Base-by-base conservation (phyloP, 2,888 invertebrate species). In the Megamerina dolium region DNA sequence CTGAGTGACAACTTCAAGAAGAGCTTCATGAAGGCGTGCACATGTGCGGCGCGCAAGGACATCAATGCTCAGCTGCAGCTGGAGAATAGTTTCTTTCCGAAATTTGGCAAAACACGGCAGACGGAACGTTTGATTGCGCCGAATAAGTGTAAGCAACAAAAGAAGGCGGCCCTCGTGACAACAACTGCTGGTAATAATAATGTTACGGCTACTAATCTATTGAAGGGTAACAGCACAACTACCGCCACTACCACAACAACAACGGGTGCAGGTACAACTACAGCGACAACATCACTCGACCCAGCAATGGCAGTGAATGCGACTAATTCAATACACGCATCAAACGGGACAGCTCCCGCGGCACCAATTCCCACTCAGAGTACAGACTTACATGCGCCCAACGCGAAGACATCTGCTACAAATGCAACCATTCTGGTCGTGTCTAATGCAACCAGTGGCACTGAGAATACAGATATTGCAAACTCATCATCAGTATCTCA, bases 1-100 rank as follows among this genome's bases (percentile, higher is more conserved):
- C 77, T 93, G 12, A 90, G 89, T 57, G 93, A 93, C 65, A 93
- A 93, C 66, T 93, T 93, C 74, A 93, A 92, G 73, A 93, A 92
- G 74, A 91, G 91, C 68, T 93, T 93, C 66, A 73, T 91, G 63
- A 92, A 92, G 70, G 55, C 91, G 5, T 92, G 90, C 73, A 88
- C 88, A 0, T 93, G 93, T 66, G 88, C 87, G 0, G 83, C 87
- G 0, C 84, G 87, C 5, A 86, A 86, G 57, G 90, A 91, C 55
- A 81, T 89, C 14, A 92, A 92, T 65, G 89, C 89, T 1, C 84
- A 88, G 10, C 72, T 92, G 41, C 87, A 91, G 62, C 76, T 86
- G 52, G 92, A 93, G 67, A 91, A 91, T 70, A 90, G 90, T 63
- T 82, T 90, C 45, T 87, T 90, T 58, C 78, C 80, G 29, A 70